Conservation (phyloP, 2,113 vertebrate genomes). For the Nerophis lumbriciformis region DNA sequence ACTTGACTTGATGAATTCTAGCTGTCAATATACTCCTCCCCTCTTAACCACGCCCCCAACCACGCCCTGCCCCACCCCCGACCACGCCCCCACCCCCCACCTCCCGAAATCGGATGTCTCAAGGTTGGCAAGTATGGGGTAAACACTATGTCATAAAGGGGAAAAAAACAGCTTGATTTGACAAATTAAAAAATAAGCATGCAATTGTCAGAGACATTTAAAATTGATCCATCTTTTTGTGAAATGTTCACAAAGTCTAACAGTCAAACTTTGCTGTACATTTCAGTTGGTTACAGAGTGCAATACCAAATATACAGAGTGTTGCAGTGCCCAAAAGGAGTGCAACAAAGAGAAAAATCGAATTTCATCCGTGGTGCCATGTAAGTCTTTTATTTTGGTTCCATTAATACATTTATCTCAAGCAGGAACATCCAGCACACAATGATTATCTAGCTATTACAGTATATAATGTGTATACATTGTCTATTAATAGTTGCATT, state of each 20-base stretch:
- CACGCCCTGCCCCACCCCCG: no score
- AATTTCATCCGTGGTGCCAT: conserved; percentile 89
- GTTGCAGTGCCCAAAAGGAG: conserved; percentile 91
- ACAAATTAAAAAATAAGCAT: no score
- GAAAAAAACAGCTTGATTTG: background rate
- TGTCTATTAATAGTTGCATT: no score
- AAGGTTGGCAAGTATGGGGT: no score
- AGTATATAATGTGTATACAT: background rate
- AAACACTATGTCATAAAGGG: no score
- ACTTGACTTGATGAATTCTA: no score
- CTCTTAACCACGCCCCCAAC: no score
- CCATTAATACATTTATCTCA: background rate
- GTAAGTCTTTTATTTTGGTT: conserved; percentile 70
- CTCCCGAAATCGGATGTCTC: no score
- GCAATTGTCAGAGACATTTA: background rate
- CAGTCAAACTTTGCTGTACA: background rate
- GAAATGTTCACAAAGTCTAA: background rate
- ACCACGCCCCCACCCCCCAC: no score
- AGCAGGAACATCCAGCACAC: background rate
- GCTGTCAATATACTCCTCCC: no score
- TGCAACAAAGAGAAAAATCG: conserved; percentile 97
- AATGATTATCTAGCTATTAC: background rate
- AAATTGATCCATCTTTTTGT: background rate
- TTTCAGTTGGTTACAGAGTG: conserved; percentile 89
- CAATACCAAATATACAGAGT: conserved; percentile 85